Conservation (phyloP, 2,888 invertebrate genomes). For the Calameuta pallipes region DNA sequence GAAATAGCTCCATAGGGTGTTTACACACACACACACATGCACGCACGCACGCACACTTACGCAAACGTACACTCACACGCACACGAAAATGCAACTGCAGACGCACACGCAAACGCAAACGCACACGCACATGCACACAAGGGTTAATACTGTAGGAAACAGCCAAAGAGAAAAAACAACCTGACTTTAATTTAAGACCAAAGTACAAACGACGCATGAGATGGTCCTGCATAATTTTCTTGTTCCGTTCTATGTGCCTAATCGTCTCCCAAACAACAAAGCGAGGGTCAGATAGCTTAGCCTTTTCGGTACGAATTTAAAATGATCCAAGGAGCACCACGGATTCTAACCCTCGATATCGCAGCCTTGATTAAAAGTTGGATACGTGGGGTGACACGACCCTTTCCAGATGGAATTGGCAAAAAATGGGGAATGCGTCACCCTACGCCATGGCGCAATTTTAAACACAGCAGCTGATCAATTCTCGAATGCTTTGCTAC, state of each 20-base stretch:
- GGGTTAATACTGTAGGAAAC: background rate
- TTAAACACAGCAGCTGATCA: constrained; percentile 3
- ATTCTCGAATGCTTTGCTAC: background rate
- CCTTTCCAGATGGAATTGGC: constrained; percentile 5
- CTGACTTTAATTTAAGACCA: background rate
- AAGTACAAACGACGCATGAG: background rate
- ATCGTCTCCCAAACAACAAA: background rate
- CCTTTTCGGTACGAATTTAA: constrained; percentile 3
- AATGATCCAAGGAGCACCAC: constrained; percentile 12
- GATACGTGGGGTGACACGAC: constrained; percentile 1
- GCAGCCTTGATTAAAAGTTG: constrained; percentile 17
- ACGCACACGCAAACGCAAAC: too few species aligned
- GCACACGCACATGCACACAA: too few species aligned
- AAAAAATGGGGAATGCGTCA: background rate
- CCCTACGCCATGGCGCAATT: background rate
- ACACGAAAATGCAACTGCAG: too few species aligned
- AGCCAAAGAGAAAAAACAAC: background rate
- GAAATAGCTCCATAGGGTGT: too few species aligned
- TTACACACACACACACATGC: too few species aligned
- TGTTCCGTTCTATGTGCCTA: background rate
- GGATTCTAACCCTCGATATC: constrained; percentile 1
- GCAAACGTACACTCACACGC: too few species aligned
- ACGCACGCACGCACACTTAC: too few species aligned
- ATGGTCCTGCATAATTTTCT: background rate
- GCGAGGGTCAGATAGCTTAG: background rate